Evolutionary conservation across 1,140 invertebrate species (phyloP).

Genomic region (Eufriesea mexicana): DNA sequence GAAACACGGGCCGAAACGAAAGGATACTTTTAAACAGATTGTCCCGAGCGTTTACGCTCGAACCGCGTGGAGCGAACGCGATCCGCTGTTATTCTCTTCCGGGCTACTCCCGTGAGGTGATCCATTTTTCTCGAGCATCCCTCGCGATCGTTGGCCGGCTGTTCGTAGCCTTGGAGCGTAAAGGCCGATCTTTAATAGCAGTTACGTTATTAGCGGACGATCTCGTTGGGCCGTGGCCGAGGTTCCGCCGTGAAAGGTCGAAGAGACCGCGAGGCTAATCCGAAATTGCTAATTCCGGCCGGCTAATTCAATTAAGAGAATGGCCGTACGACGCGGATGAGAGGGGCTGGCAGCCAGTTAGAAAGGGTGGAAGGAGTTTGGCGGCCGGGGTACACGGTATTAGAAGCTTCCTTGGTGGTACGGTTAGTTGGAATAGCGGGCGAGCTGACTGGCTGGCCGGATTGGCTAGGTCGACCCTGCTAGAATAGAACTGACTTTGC

Average conservation of each 20-base stretch:
- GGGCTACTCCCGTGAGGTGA: too few species aligned
- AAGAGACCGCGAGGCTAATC: slow-evolving; percentile 67
- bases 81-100: neutral
- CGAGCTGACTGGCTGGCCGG: slow-evolving; percentile 34
- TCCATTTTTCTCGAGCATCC: neutral
- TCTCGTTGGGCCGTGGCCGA: slow-evolving; percentile 7
- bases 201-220: slow-evolving; percentile 49
- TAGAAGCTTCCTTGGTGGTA: slow-evolving; percentile 68
- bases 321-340: slow-evolving; percentile 53
- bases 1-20: neutral
- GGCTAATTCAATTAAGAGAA: slow-evolving; percentile 81
- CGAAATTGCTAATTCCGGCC: slow-evolving; percentile 78
- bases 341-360: slow-evolving; percentile 41
- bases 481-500: slow-evolving; percentile 73
- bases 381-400: slow-evolving; percentile 59
- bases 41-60: neutral
- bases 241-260: slow-evolving; percentile 25
- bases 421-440: slow-evolving; percentile 61
- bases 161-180: too few species aligned
- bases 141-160: neutral
- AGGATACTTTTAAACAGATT: slow-evolving; percentile 23
- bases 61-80: neutral
- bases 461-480: slow-evolving; percentile 44
- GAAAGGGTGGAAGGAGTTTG: slow-evolving; percentile 34
- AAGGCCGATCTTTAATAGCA: slow-evolving; percentile 24